These are phyloP conservation scores for Trichogramma pretiosum DNA, from an alignment of 1,140 invertebrate species.

Conservation along the genomic window DNA sequence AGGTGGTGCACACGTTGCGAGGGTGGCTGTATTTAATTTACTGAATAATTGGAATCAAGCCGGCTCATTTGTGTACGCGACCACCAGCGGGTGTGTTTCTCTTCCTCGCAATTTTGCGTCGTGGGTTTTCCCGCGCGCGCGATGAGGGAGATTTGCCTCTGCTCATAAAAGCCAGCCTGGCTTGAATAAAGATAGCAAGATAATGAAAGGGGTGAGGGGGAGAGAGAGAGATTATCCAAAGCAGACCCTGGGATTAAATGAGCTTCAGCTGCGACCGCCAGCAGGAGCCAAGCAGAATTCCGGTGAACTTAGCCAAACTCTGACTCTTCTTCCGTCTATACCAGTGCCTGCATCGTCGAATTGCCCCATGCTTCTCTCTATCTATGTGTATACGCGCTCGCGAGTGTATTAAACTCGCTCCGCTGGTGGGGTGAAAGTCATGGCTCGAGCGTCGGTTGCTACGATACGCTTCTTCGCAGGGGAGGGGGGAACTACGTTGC, in stretches of 20 bases:
- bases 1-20: constrained; percentile 10
- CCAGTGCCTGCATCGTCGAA: constrained; percentile 1
- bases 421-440: constrained; percentile 14
- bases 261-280: too few species aligned
- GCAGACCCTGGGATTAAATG: constrained; percentile 26
- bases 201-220: constrained; percentile 30
- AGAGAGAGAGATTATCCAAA: constrained; percentile 17
- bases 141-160: constrained; percentile 44
- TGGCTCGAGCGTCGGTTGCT: constrained; percentile 11
- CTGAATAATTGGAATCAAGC: constrained; percentile 48
- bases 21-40: constrained; percentile 48
- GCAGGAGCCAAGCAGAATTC: constrained; percentile 14
- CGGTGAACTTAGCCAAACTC: constrained; percentile 8
- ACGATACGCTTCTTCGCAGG: neutral
- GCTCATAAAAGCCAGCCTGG: constrained; percentile 35
- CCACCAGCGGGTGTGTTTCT: neutral
- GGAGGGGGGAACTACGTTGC: constrained; percentile 4
- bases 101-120: constrained; percentile 5
- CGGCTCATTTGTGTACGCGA: constrained; percentile 38
- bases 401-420: neutral
- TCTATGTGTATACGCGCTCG: too few species aligned
- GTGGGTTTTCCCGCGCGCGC: constrained; percentile 36
- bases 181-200: constrained; percentile 39
- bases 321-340: neutral
- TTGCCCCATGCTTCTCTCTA: too few species aligned